Percentiles rank a stretch among this genome's conserved stretches.
Evolutionary conservation across 1,140 invertebrate genomes (phyloP).

Genomic region (Bombus waltoni): DNA sequence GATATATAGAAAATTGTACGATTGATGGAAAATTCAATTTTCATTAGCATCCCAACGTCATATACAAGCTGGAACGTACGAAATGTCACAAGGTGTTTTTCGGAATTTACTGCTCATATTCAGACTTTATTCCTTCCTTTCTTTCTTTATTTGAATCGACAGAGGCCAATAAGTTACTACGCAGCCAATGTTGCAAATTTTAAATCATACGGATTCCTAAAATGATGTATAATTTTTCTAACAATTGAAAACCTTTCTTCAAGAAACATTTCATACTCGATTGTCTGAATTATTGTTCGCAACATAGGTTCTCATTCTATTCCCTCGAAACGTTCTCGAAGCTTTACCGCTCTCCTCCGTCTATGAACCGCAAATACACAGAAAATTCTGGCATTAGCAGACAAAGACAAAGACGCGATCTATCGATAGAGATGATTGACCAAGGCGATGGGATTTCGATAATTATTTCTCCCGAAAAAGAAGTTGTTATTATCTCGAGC

Average conservation of each 20-base stretch:
- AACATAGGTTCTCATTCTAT: no score
- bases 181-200: no score
- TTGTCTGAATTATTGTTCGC: background rate
- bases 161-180: no score
- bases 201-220: no score
- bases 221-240: no score
- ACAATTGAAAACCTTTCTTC: background rate
- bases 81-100: no score
- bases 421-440: background rate
- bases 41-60: background rate
- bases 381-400: background rate
- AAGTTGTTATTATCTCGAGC: constrained; percentile 10
- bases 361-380: no score
- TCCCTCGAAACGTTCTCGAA: background rate
- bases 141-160: no score
- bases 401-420: background rate
- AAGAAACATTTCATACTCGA: background rate
- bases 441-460: constrained; percentile 13
- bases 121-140: accelerated
- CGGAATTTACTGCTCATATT: no score
- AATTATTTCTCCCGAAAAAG: constrained; percentile 34
- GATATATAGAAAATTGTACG: background rate
- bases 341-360: background rate
- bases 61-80: no score
- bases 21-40: background rate